Conservation (phyloP, 2,888 invertebrate species). For the Microchrysa polita region DNA sequence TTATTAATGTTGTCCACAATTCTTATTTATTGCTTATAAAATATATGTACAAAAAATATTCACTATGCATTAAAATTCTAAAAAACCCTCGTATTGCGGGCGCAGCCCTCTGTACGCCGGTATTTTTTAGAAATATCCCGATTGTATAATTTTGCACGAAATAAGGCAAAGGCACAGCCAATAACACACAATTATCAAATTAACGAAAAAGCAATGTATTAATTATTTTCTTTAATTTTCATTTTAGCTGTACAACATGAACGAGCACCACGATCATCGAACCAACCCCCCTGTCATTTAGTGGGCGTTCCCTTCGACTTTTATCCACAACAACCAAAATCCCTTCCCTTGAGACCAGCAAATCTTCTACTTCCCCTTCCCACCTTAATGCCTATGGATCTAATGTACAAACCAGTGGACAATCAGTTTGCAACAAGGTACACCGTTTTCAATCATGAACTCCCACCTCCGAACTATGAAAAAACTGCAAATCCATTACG, state of each 20-base stretch:
- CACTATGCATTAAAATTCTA: no score
- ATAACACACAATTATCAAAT: no score
- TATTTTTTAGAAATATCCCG: no score
- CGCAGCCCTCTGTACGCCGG: no score
- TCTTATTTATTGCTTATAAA: no score
- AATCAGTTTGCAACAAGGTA: conserved; percentile 47
- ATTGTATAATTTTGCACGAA: no score
- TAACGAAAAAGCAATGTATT: no score
- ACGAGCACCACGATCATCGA: conserved; percentile 76
- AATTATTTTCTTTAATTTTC: no score
- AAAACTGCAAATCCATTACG: background rate
- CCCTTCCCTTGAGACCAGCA: conserved; percentile 10
- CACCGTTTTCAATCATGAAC: background rate
- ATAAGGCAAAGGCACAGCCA: no score
- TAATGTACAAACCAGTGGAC: conserved; percentile 50
- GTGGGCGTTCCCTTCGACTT: conserved; percentile 41
- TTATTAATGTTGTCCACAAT: no score
- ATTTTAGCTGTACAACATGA: conserved; percentile 89
- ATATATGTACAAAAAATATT: no score
- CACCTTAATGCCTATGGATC: conserved; percentile 17
- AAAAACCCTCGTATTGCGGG: no score
- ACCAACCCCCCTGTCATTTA: conserved; percentile 58
- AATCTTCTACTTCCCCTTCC: conserved; percentile 41
- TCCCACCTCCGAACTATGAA: background rate
- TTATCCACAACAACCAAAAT: conserved; percentile 23